Evolutionary conservation across 1,140 invertebrate genomes (phyloP).

Genomic region (Calosoma granatense): DNA sequence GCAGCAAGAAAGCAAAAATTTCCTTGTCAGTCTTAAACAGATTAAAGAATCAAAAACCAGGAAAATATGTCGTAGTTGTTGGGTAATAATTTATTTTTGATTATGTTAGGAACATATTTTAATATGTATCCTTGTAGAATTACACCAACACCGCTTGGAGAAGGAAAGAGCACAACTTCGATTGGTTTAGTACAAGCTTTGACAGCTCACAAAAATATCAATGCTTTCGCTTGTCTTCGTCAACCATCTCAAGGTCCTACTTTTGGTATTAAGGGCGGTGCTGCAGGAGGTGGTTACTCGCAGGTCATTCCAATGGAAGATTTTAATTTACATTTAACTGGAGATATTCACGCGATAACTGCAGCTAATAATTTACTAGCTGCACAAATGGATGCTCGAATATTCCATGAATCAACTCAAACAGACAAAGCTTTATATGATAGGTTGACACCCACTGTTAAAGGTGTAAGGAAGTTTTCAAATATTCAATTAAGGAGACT

Average conservation of each 20-base stretch:
- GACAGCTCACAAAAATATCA: constrained; percentile 70
- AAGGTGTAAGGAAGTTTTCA: constrained; percentile 69
- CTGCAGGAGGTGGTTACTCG: constrained; percentile 89
- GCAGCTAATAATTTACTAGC: constrained; percentile 97
- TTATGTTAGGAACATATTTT: not conserved
- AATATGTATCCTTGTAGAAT: constrained; percentile 48
- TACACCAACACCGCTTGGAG: constrained; percentile 93
- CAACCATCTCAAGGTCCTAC: constrained; percentile 98
- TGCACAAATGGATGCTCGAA: constrained; percentile 86
- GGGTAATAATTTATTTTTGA: constrained; percentile 51
- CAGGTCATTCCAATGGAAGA: constrained; percentile 99
- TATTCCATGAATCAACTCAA: constrained; percentile 93
- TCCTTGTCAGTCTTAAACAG: constrained; percentile 71
- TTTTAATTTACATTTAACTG: constrained; percentile 97
- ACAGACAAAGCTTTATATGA: constrained; percentile 77
- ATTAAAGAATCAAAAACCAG: constrained; percentile 55
- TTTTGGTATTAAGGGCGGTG: constrained; percentile 96
- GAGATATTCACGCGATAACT: constrained; percentile 96
- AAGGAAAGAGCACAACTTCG: constrained; percentile 95
- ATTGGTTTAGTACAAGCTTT: constrained; percentile 91
- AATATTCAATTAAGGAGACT: constrained; percentile 72
- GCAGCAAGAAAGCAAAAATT: constrained; percentile 94
- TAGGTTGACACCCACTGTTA: constrained; percentile 72
- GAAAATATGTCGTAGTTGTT: constrained; percentile 91
- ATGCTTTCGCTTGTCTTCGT: constrained; percentile 90